Percentiles rank a stretch among this genome's conserved stretches.
Conservation (phyloP, 2,113 vertebrate genomes). For the Sturnira hondurensis region DNA sequence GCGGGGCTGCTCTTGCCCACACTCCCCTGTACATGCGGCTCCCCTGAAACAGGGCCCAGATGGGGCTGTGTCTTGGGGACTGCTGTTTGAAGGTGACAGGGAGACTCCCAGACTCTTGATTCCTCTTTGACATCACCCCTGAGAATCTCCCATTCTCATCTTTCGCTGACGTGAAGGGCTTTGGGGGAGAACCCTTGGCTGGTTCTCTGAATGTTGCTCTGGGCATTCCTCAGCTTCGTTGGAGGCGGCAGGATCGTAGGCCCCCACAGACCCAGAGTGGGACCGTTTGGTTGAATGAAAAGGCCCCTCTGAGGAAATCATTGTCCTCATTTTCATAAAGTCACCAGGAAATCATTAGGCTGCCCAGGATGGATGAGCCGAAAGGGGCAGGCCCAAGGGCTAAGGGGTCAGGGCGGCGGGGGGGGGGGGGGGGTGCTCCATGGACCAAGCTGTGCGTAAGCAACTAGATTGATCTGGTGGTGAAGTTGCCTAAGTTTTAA, state of each 20-base stretch:
- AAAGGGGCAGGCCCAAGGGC: neutral
- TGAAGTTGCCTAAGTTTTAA: neutral
- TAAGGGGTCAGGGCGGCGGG: no score
- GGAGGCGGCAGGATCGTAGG: neutral
- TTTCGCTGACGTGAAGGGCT: neutral
- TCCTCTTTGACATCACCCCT: neutral
- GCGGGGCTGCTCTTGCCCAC: rapidly evolving
- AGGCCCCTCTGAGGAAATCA: neutral
- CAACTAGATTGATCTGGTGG: neutral
- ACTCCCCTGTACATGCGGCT: neutral
- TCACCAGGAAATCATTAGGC: neutral
- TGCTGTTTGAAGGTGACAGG: neutral
- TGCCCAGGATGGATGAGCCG: neutral
- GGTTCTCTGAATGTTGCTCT: neutral
- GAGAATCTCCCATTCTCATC: neutral
- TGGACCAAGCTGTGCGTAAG: rapidly evolving
- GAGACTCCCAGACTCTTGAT: neutral
- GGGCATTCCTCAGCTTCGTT: neutral
- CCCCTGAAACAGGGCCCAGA: neutral
- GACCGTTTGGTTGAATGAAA: neutral
- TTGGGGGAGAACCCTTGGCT: neutral
- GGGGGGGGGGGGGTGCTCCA: neutral
- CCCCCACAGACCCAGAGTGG: neutral
- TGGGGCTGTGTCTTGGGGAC: neutral
- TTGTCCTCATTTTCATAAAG: neutral